Evolutionary conservation across 2,797 vertebrate genomes (phyloP).

Genomic region (Enteromius mattozi): DNA sequence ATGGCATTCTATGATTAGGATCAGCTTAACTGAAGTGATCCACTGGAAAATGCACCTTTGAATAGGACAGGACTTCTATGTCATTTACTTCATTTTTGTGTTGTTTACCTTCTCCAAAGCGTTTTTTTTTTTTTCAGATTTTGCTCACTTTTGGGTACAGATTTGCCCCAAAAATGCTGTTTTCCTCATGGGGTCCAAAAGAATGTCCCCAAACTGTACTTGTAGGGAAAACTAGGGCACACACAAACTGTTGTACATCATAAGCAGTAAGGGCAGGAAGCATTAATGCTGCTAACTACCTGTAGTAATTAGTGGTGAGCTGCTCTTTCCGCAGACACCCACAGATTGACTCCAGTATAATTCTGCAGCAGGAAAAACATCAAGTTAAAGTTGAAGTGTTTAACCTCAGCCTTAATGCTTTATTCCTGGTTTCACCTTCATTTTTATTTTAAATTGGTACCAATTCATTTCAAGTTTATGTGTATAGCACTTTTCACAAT

Average conservation of each 20-base stretch:
- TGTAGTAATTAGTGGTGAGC: conserved; percentile 3
- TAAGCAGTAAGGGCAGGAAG: conserved; percentile 33
- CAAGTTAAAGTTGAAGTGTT: neutral
- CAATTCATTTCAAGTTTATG: too few species aligned
- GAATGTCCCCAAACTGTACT: neutral
- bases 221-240: neutral
- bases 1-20: neutral
- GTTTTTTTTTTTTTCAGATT: neutral
- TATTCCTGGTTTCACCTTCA: neutral
- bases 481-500: too few species aligned
- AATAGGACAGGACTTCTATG: neutral
- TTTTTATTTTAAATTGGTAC: neutral
- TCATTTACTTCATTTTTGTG: neutral
- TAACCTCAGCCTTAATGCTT: neutral
- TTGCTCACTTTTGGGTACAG: neutral
- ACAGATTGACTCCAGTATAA: neutral
- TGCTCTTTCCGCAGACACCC: neutral
- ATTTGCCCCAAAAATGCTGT: neutral
- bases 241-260: conserved; percentile 8
- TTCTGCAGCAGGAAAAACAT: neutral
- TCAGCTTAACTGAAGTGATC: neutral
- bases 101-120: neutral
- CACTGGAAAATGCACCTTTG: neutral
- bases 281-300: conserved; percentile 17
- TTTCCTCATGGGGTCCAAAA: neutral